These are phyloP conservation scores for Avahi laniger DNA, from an alignment of 2,797 vertebrate species.

Conservation along the genomic window DNA sequence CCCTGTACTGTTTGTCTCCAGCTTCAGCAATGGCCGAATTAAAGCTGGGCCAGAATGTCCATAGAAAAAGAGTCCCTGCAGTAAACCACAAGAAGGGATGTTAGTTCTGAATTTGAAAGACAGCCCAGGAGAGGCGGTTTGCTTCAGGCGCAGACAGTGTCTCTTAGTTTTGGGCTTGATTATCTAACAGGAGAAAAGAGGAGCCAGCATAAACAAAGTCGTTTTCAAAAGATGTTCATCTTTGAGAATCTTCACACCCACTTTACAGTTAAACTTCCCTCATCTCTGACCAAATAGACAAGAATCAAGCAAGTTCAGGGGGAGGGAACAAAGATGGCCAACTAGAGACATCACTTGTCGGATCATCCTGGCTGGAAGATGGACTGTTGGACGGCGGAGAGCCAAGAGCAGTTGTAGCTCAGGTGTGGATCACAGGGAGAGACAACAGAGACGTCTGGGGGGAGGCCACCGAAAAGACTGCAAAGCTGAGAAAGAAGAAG, in stretches of 20 bases:
- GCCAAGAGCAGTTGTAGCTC: too few species aligned
- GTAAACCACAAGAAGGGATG: conserved; percentile 3
- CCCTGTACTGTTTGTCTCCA: conserved; percentile 80
- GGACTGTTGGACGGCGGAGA: too few species aligned
- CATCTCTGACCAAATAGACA: background rate
- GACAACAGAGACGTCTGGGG: too few species aligned
- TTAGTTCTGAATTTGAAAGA: background rate
- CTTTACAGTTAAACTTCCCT: background rate
- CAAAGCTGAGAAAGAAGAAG: too few species aligned
- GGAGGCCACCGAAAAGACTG: too few species aligned
- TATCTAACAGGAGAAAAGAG: background rate
- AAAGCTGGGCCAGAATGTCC: conserved; percentile 99
- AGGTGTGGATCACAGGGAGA: too few species aligned
- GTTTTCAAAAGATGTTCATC: background rate
- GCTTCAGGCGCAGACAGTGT: background rate
- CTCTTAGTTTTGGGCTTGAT: background rate
- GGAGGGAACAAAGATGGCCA: too few species aligned
- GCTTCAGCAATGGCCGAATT: conserved; percentile 92
- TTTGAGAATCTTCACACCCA: background rate
- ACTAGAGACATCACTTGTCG: too few species aligned
- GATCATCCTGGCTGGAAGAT: too few species aligned
- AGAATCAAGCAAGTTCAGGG: background rate
- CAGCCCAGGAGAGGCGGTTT: background rate
- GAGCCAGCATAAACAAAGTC: background rate
- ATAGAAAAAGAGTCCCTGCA: conserved; percentile 94